Conservation (phyloP, 2,888 invertebrate genomes). For the Drymonia ruficornis region DNA sequence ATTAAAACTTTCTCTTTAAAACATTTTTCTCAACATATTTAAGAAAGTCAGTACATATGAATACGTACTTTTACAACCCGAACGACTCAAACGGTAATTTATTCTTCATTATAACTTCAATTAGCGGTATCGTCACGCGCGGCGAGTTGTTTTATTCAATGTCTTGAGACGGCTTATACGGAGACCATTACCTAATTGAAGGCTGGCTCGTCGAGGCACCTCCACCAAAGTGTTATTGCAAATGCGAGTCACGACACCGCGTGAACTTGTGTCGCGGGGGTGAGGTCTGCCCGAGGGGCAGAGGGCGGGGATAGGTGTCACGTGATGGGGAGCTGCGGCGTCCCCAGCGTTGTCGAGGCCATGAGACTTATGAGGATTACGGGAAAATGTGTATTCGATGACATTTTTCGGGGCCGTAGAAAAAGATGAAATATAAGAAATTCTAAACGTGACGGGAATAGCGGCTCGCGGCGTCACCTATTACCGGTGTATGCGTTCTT, state of each 20-base stretch:
- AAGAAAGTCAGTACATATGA: not conserved
- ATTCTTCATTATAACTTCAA: slow-evolving; percentile 22
- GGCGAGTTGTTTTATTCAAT: slow-evolving; percentile 42
- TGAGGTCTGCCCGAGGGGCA: slow-evolving; percentile 12
- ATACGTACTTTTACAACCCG: not conserved
- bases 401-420: slow-evolving; percentile 82
- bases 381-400: slow-evolving; percentile 85
- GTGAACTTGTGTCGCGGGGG: slow-evolving; percentile 63
- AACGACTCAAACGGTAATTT: slow-evolving; percentile 3
- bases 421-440: slow-evolving; percentile 85
- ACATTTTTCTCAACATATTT: slow-evolving; percentile 26
- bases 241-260: slow-evolving; percentile 71
- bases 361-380: slow-evolving; percentile 83
- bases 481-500: slow-evolving; percentile 79
- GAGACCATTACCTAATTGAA: slow-evolving; percentile 61
- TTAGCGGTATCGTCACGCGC: slow-evolving; percentile 32
- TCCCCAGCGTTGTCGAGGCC: slow-evolving; percentile 67
- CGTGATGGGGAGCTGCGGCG: slow-evolving; percentile 52
- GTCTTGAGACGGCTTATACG: slow-evolving; percentile 53
- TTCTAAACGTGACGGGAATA: slow-evolving; percentile 82
- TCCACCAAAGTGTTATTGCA: slow-evolving; percentile 55
- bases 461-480: slow-evolving; percentile 74
- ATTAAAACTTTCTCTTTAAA: slow-evolving; percentile 65
- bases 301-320: slow-evolving; percentile 46
- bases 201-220: slow-evolving; percentile 53